Evolutionary conservation across 2,113 vertebrate species (phyloP), one percentile per base, ranked within the genome.

Genomic region (Aix galericulata): DNA sequence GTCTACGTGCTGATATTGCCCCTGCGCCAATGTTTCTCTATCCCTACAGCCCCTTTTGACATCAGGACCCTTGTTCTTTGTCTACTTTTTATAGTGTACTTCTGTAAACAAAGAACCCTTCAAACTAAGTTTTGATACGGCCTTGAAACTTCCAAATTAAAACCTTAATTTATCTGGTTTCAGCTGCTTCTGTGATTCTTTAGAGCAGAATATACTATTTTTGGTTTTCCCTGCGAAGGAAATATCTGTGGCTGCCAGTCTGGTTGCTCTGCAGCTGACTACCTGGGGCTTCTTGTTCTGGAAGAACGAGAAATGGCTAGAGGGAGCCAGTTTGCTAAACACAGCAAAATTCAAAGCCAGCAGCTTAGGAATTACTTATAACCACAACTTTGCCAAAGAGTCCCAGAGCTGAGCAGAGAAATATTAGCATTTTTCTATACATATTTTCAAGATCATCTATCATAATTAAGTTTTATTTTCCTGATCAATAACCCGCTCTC

Each of bases 1-100:
- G 40, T 8, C 31, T 9, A 26, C 32, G 5, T 32, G 40, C 64
- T 29, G 32, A 62, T 0, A 69, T n/a, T 1, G 1, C 3, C 26
- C 6, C 21, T 67, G 55, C 21, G 11, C 25, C 59, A 69, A 52
- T 13, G 9, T n/a, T 29, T 59, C 75, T 38, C 84, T 64, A 22
- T 7, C 42, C 56, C 52, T 56, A 26, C 1, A 2, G 84, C 38
- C 71, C 13, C 29, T 67, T 32, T 62, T 59, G 77, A 55, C 27
- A 71, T 18, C 21, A 34, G 4, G 16, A 81, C 18, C 15, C 40
- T 36, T 58, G 11, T 38, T 81, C 64, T 55, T 71, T 75, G 81
- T 21, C 34, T 38, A 59, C 7, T 34, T 6, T 38, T 87, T 29
- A 59, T 10, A 67, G 9, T 18, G 36, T 23, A 50, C 11, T 46